Evolutionary conservation across 2,113 vertebrate species (phyloP), one percentile per base, ranked within the genome.

Genomic region (Otocyon megalotis): DNA sequence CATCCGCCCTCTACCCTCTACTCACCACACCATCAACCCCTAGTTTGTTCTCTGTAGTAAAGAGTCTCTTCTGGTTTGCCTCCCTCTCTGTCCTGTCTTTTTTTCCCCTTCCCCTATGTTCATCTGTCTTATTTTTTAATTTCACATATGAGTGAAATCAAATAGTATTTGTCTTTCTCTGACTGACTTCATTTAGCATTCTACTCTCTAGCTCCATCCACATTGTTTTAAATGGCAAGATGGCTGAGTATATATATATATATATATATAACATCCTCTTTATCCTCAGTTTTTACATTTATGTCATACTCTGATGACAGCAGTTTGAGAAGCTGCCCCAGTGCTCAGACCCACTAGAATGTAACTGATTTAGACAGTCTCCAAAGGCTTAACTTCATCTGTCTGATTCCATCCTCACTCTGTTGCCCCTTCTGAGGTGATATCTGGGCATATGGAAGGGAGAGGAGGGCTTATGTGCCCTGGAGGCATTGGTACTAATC

Each of bases 401-500:
- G 1, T 30, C 5, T 15, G 80, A 90, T 30, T 65, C 16, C 53
- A 16, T 5, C 6, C 60, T 72, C 19, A 26, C 12, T 6, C 13
- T 0, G 0, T 0, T 24, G 2, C 2, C 63, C 26, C 8, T 8
- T 71, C 79, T 30, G 28, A 30, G 20, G 82, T 26, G 15, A 16
- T 2, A 0, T 67, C 53, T 43, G 20, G 53, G 26, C 26, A n/a
- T 6, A 30, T 19, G 24, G 56, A 94, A 53, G 8, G 30, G n/a
- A 35, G 10, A 32, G 22, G 15, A 30, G 4, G 9, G 15, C 32
- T n/a, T 14, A 17, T 30, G 32, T 80, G 24, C 30, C 7, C 71
- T 83, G 48, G 28, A 32, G 4, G 2, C 1, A 0, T 35, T 7
- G 35, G 72, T 30, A 71, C 24, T 8, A 13, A 28, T 15, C 16